Conservation (phyloP, 1,140 invertebrate genomes). For the Laupala kohalensis region DNA sequence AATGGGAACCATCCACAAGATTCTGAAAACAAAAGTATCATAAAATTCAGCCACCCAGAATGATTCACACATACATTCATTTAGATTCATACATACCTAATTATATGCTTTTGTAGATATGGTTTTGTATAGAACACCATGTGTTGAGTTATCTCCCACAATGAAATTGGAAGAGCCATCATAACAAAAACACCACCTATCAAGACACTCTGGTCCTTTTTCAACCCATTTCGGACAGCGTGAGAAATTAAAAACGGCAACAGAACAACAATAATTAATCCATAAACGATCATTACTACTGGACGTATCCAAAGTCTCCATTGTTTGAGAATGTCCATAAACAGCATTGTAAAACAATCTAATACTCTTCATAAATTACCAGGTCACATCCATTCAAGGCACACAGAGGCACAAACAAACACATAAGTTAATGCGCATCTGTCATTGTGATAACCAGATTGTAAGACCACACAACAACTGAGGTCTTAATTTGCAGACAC, state of each 20-base stretch:
- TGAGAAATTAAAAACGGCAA: constrained; percentile 67
- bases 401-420: no score
- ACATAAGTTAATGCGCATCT: no score
- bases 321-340: constrained; percentile 19
- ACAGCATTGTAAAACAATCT: no score
- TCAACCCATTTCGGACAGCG: constrained; percentile 50
- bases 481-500: no score
- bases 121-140: constrained; percentile 88
- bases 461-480: no score
- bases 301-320: constrained; percentile 85
- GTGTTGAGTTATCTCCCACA: constrained; percentile 91
- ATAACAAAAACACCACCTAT: constrained; percentile 84
- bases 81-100: constrained; percentile 44
- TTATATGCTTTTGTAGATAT: constrained; percentile 84
- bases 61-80: constrained; percentile 3
- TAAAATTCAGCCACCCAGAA: neutral
- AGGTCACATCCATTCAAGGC: no score
- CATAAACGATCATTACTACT: constrained; percentile 63
- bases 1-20: constrained; percentile 96
- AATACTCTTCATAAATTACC: no score
- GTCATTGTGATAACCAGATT: no score
- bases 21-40: constrained; percentile 44
- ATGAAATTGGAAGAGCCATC: constrained; percentile 76
- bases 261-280: constrained; percentile 64
- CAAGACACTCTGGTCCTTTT: constrained; percentile 62